Base-by-base conservation (phyloP, 1,140 invertebrate species). In the Magallana ariakensis region DNA sequence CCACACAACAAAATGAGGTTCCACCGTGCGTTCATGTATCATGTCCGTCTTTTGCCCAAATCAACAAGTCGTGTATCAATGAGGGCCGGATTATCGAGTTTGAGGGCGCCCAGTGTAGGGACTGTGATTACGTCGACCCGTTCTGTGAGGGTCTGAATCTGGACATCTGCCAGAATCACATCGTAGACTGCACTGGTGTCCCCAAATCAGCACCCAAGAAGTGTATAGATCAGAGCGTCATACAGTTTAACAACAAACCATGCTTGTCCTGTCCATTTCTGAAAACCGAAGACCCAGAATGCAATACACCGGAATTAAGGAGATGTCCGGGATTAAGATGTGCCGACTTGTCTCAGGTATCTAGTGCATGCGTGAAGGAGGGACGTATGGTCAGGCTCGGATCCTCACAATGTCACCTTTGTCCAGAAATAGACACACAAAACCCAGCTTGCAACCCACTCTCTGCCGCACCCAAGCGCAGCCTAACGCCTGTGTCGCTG, bases 201-300 rank as follows among this genome's bases (percentile, higher is more conserved):
- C 66, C 66, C 15, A 75, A 33, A 10, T 75, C 66, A 10, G 13
- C 66, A 75, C 66, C 66, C 13, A 75, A 75, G 33, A 22, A 75
- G 13, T 75, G 66, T 22, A 75, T 75, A 8, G 66, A 75, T 13
- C 66, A 75, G 66, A 75, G 66, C 33, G 66, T 75, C 19, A 75
- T 75, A 10, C 66, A 75, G 66, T 75, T 13, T 13, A 75, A 75
- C 22, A 75, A 75, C 22, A 19, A 10, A 13, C 66, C 66, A 13
- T 75, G 66, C 22, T 75, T 75, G 66, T 75, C 66, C 1, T 75
- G 66, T 75, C 66, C 66, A 75, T 75, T 75, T 26, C 66, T 75
- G 22, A 75, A 75, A 75, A 75, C 66, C 19, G 13, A 19, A 0
- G 66, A 75, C 2, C 66, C 66, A 75, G 66, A 26, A 13, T 75